phyloP scores from a whole-genome alignment of 2,797 vertebrate genomes.

The Todus mexicanus region DNA sequence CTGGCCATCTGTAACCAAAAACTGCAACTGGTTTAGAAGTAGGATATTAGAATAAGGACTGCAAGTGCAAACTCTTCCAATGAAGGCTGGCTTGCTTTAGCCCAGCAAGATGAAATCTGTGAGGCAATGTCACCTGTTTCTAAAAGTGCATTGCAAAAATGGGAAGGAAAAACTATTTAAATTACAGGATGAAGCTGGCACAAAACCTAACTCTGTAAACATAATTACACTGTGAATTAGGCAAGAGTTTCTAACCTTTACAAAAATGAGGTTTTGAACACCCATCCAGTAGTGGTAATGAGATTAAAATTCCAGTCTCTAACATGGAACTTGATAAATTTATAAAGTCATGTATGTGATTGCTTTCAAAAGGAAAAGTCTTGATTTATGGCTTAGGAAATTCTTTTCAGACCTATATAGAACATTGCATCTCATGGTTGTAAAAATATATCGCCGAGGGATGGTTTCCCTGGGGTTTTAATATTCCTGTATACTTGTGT shows the following conservation, averaged over 20 bases:
- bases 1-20: neutral
- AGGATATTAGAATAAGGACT: neutral
- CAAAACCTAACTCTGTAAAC: neutral
- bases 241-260: neutral
- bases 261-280: neutral
- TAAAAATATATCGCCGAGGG: neutral
- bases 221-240: neutral
- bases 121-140: neutral
- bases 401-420: neutral
- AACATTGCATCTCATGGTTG: neutral
- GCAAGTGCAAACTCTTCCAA: neutral
- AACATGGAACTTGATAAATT: neutral
- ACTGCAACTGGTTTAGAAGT: neutral
- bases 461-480: constrained; percentile 32
- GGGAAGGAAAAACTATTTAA: neutral
- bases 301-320: neutral
- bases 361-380: neutral
- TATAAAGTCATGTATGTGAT: neutral
- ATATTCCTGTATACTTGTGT: neutral
- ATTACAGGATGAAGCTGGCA: neutral
- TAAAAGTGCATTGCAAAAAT: neutral
- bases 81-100: neutral
- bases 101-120: neutral
- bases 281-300: neutral
- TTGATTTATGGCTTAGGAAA: neutral